Evolutionary conservation across 2,797 vertebrate species (phyloP).

Genomic region (Corythornis leucogaster): DNA sequence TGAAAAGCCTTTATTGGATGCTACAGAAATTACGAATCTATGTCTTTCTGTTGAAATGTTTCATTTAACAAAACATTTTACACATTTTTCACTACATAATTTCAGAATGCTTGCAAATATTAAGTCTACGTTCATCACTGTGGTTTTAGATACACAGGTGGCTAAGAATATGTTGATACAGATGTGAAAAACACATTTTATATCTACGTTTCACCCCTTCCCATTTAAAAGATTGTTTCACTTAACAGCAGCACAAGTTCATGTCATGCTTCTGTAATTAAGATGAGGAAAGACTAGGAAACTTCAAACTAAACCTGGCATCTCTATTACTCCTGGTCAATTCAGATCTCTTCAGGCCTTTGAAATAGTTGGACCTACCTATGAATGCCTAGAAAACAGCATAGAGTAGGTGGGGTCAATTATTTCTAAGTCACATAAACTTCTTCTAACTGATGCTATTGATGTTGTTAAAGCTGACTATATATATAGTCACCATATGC

Average conservation of each 20-base stretch:
- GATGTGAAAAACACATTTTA: not conserved
- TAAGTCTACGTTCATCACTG: not conserved
- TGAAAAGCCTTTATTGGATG: not conserved
- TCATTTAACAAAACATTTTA: not conserved
- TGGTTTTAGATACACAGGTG: not conserved
- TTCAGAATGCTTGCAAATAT: not conserved
- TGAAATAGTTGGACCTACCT: not conserved
- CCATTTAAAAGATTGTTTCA: not conserved
- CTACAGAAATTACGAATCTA: not conserved
- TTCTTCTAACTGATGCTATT: not conserved
- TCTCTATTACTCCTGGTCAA: not conserved
- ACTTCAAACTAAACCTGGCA: not conserved
- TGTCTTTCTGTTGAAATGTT: not conserved
- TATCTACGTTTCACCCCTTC: not conserved
- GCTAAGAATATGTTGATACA: not conserved
- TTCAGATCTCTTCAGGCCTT: not conserved
- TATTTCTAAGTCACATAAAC: not conserved
- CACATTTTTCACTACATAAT: not conserved
- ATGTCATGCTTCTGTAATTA: not conserved
- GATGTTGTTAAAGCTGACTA: not conserved
- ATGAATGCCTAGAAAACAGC: not conserved
- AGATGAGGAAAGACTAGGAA: not conserved
- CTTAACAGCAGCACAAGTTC: not conserved
- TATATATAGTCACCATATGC: fast-evolving
- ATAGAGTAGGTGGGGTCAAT: not conserved